Evolutionary conservation across 1,140 invertebrate species (phyloP), one percentile per base, ranked within the genome.

Genomic region (Nephila pilipes): DNA sequence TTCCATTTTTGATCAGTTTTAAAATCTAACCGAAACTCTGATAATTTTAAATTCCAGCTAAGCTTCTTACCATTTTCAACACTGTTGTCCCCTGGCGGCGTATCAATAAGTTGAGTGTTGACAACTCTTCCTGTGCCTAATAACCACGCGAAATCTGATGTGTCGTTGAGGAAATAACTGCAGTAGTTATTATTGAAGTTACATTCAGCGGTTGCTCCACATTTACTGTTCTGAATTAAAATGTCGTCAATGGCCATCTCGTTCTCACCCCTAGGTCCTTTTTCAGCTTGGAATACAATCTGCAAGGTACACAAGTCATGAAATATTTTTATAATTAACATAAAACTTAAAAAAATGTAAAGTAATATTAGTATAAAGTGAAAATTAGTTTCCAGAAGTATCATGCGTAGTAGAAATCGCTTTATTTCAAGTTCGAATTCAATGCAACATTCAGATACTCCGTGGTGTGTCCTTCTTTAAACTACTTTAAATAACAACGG

Each of bases 171-270:
- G 14, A 79, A 90, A n/a, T 94, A 94, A 32, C 93, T 92, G 80
- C 93, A 94, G 10, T 90, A 94, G 32, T 88, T 69, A 16, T 87
- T 88, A 63, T 94, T 90, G 55, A 94, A 94, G 20, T 65, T 94
- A 29, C 93, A 94, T 1, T 25, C 55, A 0, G 85, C 93, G 20
- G 83, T 65, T 4, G 22, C 14, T 6, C 60, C 69, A 12, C 93
- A 94, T 5, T 2, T 18, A 25, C 83, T 83, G 38, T 87, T 87
- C 25, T 80, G 87, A 8, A 94, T 88, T 1, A 55, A 14, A 4
- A 94, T 55, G 32, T 94, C 93, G 29, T 94, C 93, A 25, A 94
- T 85, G 0, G 93, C 90, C 57, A 94, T 88, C 14, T 80, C 63
- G 22, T 29, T 38, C 12, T 87, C 75, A 8, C 18, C 57, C 1